phyloP scores from a whole-genome alignment of 2,797 vertebrate species.

The Epinephelus coioides region DNA sequence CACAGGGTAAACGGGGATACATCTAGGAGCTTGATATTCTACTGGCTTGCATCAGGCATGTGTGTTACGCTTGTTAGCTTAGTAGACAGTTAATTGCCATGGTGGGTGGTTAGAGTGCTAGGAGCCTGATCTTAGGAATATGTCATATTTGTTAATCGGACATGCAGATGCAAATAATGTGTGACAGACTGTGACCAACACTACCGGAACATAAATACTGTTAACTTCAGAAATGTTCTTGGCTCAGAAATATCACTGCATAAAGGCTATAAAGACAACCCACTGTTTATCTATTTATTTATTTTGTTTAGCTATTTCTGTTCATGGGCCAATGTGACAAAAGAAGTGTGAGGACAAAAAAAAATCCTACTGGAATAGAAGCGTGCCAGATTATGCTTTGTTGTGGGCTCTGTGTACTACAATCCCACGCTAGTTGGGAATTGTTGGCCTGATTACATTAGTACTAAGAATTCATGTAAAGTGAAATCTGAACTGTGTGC shows the following conservation, averaged over 20 bases:
- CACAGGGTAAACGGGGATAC: constrained; percentile 71
- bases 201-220: constrained; percentile 78
- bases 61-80: constrained; percentile 85
- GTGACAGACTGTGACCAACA: constrained; percentile 85
- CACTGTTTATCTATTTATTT: constrained; percentile 84
- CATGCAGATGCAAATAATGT: constrained; percentile 83
- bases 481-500: constrained; percentile 58
- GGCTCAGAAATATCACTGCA: constrained; percentile 73
- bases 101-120: constrained; percentile 85
- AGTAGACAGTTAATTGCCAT: constrained; percentile 86
- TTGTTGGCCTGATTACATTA: constrained; percentile 75
- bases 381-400: constrained; percentile 74
- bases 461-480: constrained; percentile 65
- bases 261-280: constrained; percentile 83
- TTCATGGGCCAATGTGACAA: constrained; percentile 76
- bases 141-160: constrained; percentile 86
- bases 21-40: constrained; percentile 74
- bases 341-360: constrained; percentile 68
- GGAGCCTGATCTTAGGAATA: constrained; percentile 84
- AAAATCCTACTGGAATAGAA: constrained; percentile 66
- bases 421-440: constrained; percentile 70
- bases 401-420: constrained; percentile 61
- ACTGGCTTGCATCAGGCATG: constrained; percentile 85
- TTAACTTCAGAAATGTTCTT: constrained; percentile 85
- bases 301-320: constrained; percentile 83